A percentile compares a stretch with the other conserved stretches of the same genome.
Conservation (phyloP, 37 sponge, comb jelly and placozoan species). For the Diacarnus erythraeanus region DNA sequence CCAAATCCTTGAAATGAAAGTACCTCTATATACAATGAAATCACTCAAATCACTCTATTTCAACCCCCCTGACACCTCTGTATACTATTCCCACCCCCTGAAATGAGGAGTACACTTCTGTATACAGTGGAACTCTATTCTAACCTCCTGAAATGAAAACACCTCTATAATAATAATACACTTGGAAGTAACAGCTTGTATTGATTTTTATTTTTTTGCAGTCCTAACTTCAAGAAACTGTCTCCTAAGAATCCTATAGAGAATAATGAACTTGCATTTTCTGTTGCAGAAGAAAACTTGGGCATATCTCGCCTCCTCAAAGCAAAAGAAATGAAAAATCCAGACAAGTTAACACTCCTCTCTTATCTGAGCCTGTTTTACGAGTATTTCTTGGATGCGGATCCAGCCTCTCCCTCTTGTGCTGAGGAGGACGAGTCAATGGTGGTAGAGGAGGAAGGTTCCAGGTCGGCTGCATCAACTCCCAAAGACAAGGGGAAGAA, state of each 20-base stretch:
- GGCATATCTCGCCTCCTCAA: slow-evolving; percentile 61
- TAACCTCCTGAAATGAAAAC: too few species aligned
- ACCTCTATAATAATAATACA: too few species aligned
- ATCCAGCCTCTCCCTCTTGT: slow-evolving; percentile 33
- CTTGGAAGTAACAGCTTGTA: too few species aligned
- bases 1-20: too few species aligned
- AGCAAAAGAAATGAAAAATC: slow-evolving; percentile 67
- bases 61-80: too few species aligned
- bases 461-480: not conserved
- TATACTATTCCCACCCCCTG: too few species aligned
- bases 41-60: too few species aligned
- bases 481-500: not conserved
- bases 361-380: slow-evolving; percentile 70
- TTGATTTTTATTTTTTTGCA: too few species aligned
- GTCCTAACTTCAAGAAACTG: slow-evolving; percentile 42
- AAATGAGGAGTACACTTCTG: too few species aligned
- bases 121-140: too few species aligned
- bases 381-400: slow-evolving; percentile 63
- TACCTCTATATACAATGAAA: too few species aligned
- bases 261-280: slow-evolving; percentile 62
- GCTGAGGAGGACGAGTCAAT: not conserved
- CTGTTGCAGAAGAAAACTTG: slow-evolving; percentile 63
- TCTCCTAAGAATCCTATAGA: slow-evolving; percentile 26
- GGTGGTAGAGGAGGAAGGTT: not conserved
- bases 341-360: slow-evolving; percentile 72